Conservation (phyloP, 2,888 invertebrate species). For the Sepiola atlantica region DNA sequence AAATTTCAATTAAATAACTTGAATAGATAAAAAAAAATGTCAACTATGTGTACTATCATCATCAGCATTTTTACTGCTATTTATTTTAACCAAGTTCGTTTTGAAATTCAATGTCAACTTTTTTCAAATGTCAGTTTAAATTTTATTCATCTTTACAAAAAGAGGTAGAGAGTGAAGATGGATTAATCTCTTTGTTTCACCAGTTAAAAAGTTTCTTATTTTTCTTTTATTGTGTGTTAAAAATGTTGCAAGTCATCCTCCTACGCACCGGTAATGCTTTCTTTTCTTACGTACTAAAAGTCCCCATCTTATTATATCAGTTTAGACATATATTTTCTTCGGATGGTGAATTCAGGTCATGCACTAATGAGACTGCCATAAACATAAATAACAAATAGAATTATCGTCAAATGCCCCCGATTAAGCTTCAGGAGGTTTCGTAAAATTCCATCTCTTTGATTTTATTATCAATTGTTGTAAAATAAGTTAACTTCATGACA, state of each 20-base stretch:
- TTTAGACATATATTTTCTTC: neutral
- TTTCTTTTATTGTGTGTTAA: neutral
- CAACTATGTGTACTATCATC: neutral
- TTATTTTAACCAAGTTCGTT: neutral
- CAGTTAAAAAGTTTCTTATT: neutral
- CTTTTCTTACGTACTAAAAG: neutral
- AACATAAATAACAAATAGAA: neutral
- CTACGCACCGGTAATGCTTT: neutral
- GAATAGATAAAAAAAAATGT: neutral
- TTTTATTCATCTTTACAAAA: neutral
- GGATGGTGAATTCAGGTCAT: neutral
- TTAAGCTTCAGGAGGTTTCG: neutral
- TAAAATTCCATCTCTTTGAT: slow-evolving; percentile 78
- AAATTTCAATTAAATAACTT: too few species aligned
- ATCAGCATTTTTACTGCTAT: neutral
- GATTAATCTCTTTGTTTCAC: too few species aligned
- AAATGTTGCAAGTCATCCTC: neutral
- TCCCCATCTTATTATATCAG: neutral
- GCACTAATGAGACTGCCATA: neutral
- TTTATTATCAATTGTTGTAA: slow-evolving; percentile 84
- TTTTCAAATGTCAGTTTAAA: neutral
- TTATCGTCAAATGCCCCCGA: neutral
- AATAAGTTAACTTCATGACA: slow-evolving; percentile 88
- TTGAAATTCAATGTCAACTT: neutral
- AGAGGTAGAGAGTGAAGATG: too few species aligned